A percentile compares a stretch with the other conserved stretches of the same genome.
Evolutionary conservation across 1,140 invertebrate species (phyloP).

Genomic region (Drosophila sulfurigaster): DNA sequence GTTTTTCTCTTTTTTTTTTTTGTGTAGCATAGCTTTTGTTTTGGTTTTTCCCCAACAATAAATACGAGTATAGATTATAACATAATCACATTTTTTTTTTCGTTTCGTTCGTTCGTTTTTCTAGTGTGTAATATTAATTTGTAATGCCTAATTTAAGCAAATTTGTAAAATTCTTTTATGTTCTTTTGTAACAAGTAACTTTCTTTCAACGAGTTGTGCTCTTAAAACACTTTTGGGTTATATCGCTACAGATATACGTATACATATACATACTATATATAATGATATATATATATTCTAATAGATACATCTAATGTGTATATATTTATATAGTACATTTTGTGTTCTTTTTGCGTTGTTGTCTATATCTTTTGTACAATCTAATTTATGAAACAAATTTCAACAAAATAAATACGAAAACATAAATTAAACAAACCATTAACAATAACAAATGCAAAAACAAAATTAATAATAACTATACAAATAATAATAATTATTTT

Average conservation of each 20-base stretch:
- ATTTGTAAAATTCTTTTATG: constrained; percentile 57
- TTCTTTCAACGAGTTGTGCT: constrained; percentile 66
- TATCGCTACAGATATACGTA: constrained; percentile 23
- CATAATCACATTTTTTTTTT: constrained; percentile 12
- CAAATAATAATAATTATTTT: constrained; percentile 22
- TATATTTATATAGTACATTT: constrained; percentile 19
- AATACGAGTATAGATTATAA: not conserved
- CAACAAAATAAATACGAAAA: constrained; percentile 13
- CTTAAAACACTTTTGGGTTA: constrained; percentile 70
- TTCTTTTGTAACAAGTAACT: constrained; percentile 10
- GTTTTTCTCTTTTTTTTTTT: constrained; percentile 6
- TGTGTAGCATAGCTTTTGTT: constrained; percentile 39
- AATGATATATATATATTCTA: constrained; percentile 18
- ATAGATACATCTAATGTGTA: constrained; percentile 24
- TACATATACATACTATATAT: constrained; percentile 25
- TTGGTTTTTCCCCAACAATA: constrained; percentile 8
- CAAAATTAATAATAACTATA: not conserved
- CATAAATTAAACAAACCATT: constrained; percentile 7
- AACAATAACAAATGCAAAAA: constrained; percentile 32
- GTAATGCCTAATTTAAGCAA: constrained; percentile 53
- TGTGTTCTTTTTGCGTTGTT: constrained; percentile 42
- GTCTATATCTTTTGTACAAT: constrained; percentile 46
- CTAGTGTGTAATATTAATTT: constrained; percentile 55
- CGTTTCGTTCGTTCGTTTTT: constrained; percentile 52
- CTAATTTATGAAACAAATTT: constrained; percentile 48